Base-by-base conservation (phyloP, 2,888 invertebrate species). In the Rhorus exstirpatorius region DNA sequence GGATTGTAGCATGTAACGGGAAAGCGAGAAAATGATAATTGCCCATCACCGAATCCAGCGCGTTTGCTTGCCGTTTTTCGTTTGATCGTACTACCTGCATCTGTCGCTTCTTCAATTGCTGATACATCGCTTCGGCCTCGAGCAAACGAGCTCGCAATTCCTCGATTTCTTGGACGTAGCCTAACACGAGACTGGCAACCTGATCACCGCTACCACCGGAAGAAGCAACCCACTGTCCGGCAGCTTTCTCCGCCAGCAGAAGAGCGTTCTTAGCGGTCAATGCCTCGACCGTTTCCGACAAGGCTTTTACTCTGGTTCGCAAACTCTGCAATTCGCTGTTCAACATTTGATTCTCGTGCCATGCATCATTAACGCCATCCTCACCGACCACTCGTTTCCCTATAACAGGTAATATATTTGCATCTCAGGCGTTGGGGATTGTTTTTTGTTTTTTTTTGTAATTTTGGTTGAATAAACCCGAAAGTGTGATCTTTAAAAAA, bases 321-420 rank as follows among this genome's bases (percentile, higher is more conserved):
- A 99, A 94, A 84, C 97, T 97, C 89, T 97, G 97, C 83, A 97
- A 96, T 93, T 99, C 99, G 67, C 96, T 96, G 87, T 97, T 96
- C 0, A 99, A 94, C 95, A 99, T 97, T 24, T 96, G 97, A 93
- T 99, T 99, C 94, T 99, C 99, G 91, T 98, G 97, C 91, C 97
- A 98, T 93, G 99, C 97, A 92, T 99, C 99, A 88, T 98, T 98
- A 87, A 98, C 96, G 2, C 99, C 99, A 92, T 98, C 98, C 87
- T 96, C 96, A 79, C 97, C 96, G 49, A 98, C 95, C 12, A 97
- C 94, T 82, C 98, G 95, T 94, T 98, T 98, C 79, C 99, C 99
- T 97, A 96, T 91, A 53, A 89, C 83, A 72, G 65, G 10, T 81
- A 44, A 38, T 21, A 70, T 44, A 26, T 51, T 72, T 21, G 7